A percentile compares a stretch with the other conserved stretches of the same genome.
Evolutionary conservation across 1,140 invertebrate species (phyloP).

Genomic region (Drosophila ogumai): DNA sequence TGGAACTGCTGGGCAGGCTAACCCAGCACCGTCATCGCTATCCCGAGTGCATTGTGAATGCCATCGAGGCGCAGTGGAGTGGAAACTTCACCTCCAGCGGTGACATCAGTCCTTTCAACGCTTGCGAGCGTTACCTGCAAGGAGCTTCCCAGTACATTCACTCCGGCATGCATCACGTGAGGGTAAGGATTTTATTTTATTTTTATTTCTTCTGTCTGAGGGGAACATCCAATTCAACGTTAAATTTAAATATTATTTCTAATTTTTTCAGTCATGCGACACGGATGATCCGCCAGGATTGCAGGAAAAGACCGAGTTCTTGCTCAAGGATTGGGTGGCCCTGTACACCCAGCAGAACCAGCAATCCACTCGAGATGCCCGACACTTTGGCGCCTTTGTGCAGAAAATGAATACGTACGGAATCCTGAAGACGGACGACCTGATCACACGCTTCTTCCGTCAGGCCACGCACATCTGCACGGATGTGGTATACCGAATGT

Average conservation of each 20-base stretch:
- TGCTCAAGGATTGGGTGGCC: slow-evolving; percentile 97
- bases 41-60: slow-evolving; percentile 91
- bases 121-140: slow-evolving; percentile 89
- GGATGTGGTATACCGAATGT: slow-evolving; percentile 94
- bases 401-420: slow-evolving; percentile 98
- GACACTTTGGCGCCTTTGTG: slow-evolving; percentile 97
- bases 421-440: slow-evolving; percentile 98
- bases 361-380: slow-evolving; percentile 93
- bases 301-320: slow-evolving; percentile 97
- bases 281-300: slow-evolving; percentile 96
- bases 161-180: slow-evolving; percentile 93
- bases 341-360: slow-evolving; percentile 91
- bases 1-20: slow-evolving; percentile 92
- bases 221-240: no score
- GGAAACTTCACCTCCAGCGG: slow-evolving; percentile 88
- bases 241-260: slow-evolving; percentile 4
- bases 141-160: slow-evolving; percentile 96
- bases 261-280: slow-evolving; percentile 87
- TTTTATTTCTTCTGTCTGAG: no score
- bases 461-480: slow-evolving; percentile 98
- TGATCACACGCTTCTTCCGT: slow-evolving; percentile 98
- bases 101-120: slow-evolving; percentile 86
- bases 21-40: slow-evolving; percentile 90
- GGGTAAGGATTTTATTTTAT: slow-evolving; percentile 83
- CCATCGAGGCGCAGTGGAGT: slow-evolving; percentile 91